A percentile compares a stretch with the other conserved stretches of the same genome.
Conservation (phyloP, 2,797 vertebrate species). For the Enteromius anoplus region DNA sequence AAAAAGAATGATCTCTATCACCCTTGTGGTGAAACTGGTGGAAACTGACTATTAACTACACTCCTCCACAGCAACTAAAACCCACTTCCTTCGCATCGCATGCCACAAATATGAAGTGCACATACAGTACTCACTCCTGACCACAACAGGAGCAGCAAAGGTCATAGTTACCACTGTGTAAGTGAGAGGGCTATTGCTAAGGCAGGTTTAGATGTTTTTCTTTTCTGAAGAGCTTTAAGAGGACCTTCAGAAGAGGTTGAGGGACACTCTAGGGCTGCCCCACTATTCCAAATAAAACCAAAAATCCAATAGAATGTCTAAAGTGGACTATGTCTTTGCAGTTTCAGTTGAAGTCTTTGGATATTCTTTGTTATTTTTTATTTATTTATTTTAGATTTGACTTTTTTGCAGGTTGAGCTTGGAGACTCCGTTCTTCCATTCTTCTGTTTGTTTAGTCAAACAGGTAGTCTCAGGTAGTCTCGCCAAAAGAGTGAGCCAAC, state of each 20-base stretch:
- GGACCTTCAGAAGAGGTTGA: not conserved
- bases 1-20: slow-evolving; percentile 40
- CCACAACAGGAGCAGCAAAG: slow-evolving; percentile 11
- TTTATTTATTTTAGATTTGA: not conserved
- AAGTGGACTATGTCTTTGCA: not conserved
- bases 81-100: slow-evolving; percentile 46
- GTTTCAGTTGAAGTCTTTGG: not conserved
- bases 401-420: not conserved
- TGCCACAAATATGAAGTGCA: slow-evolving; percentile 48
- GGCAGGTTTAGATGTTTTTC: slow-evolving; percentile 13
- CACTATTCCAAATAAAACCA: not conserved
- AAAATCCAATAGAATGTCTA: not conserved
- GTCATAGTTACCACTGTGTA: not conserved
- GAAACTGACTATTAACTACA: slow-evolving; percentile 52
- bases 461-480: not conserved
- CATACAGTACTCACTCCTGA: not conserved
- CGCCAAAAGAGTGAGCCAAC: not conserved
- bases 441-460: not conserved
- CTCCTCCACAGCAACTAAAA: slow-evolving; percentile 50
- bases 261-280: not conserved
- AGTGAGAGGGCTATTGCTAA: not conserved
- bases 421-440: not conserved
- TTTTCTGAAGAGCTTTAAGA: not conserved
- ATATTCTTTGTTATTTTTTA: not conserved
- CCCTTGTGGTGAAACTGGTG: slow-evolving; percentile 46